Base-by-base conservation (phyloP, 1,140 invertebrate genomes). In the Caenorhabditis remanei region DNA sequence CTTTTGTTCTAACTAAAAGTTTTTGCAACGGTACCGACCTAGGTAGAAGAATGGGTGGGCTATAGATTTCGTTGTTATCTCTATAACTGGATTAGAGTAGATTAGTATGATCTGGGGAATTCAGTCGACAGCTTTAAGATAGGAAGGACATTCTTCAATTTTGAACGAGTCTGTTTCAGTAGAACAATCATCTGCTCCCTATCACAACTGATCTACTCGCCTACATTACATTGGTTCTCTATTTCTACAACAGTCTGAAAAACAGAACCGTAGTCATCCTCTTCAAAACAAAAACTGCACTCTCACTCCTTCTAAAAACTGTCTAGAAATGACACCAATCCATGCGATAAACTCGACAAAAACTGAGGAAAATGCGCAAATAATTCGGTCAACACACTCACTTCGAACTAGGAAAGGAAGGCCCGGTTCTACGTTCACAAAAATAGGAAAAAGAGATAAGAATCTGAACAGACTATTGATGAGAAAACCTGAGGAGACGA, bases 281-380 rank as follows among this genome's bases (percentile, higher is more conserved):
- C 0, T 32, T 32, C 32, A 32, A 32, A 32, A 32, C 32, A 32
- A 32, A 32, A 32, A 32, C 32, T 32, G 32, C 32, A 32, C 32
- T 32, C 32, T 32, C 32, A 0, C 32, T 32, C 32, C 32, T 32
- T 58, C 56, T 21, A 58, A 58, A 58, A 19, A 58, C n/a, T n/a
- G 56, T 58, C 56, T 58, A n/a, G n/a, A 58, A 58, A 8, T 58
- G 56, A 21, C 16, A 21, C 50, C 5, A 32, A 32, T 32, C 32
- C 32, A 32, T 8, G 24, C 41, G 11, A 50, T 32, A 79, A 79
- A 79, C 71, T 53, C 21, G 46, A 53, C 43, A 79, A 79, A 71
- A 71, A 48, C 21, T 48, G 43, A 71, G 16, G 61, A 63, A 63
- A 63, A 63, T 63, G 61, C 61, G 61, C 71, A 50, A 79, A 79